Percentiles rank a stretch among this genome's conserved stretches.
Conservation (phyloP, 2,888 invertebrate genomes). For the Eulithis testata region DNA sequence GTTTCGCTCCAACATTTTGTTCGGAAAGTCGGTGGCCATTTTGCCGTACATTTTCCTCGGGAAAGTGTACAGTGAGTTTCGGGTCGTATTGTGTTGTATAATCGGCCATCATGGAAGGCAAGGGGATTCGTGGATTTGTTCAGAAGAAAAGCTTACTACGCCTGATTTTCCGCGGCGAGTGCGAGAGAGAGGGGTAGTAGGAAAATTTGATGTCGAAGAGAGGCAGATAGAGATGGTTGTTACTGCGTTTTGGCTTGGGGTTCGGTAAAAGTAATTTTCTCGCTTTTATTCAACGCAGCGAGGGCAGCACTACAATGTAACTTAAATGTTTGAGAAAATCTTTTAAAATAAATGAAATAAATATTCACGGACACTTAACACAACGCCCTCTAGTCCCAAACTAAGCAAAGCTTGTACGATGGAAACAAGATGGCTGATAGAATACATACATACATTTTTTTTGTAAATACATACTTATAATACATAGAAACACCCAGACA, state of each 20-base stretch:
- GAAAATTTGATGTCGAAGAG: conserved; percentile 45
- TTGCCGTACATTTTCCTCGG: conserved; percentile 49
- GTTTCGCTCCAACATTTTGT: conserved; percentile 63
- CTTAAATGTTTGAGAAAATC: conserved; percentile 28
- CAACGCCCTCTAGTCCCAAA: too few relatives aligned
- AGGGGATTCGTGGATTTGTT: conserved; percentile 71
- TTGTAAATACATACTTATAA: too few relatives aligned
- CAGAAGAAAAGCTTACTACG: conserved; percentile 74
- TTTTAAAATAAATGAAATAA: too few relatives aligned
- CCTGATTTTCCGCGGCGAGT: conserved; percentile 57
- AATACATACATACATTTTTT: too few relatives aligned
- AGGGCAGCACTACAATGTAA: conserved; percentile 65
- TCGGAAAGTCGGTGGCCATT: conserved; percentile 64
- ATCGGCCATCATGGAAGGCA: conserved; percentile 84
- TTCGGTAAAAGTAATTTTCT: conserved; percentile 77
- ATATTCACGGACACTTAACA: too few relatives aligned
- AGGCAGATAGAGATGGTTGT: conserved; percentile 59
- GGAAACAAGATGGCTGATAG: too few relatives aligned
- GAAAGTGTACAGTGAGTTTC: conserved; percentile 70
- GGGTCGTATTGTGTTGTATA: conserved; percentile 79
- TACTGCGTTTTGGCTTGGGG: conserved; percentile 60
- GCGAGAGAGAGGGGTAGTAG: conserved; percentile 53
- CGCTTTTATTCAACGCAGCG: conserved; percentile 76
- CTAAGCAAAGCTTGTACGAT: too few relatives aligned
- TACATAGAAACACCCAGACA: too few relatives aligned